Percentiles rank a stretch among this genome's conserved stretches.
Conservation (phyloP, 2,113 vertebrate genomes). For the Thymallus thymallus region DNA sequence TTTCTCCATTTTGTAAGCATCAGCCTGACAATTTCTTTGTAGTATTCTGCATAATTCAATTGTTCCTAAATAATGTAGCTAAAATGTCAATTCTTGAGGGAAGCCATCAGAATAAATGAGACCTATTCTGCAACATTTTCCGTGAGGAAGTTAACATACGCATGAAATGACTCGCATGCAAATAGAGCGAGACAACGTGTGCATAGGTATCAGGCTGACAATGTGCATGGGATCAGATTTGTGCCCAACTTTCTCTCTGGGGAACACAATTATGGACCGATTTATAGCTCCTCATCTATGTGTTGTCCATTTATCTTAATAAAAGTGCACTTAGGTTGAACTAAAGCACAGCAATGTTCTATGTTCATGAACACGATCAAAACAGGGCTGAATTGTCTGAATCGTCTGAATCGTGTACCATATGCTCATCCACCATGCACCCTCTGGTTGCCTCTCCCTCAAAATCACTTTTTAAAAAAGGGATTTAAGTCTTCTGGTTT, state of each 20-base stretch:
- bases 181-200: conserved; percentile 32
- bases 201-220: conserved; percentile 43
- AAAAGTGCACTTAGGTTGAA: conserved; percentile 62
- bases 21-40: neutral
- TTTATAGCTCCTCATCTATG: conserved; percentile 60
- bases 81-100: neutral
- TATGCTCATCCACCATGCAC: conserved; percentile 56
- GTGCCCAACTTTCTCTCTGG: conserved; percentile 37
- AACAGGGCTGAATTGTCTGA: conserved; percentile 46
- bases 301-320: conserved; percentile 54
- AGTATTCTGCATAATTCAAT: neutral
- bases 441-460: conserved; percentile 50
- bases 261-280: conserved; percentile 55
- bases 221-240: conserved; percentile 39
- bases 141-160: neutral
- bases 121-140: neutral
- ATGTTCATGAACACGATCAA: conserved; percentile 62
- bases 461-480: conserved; percentile 46
- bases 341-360: conserved; percentile 58
- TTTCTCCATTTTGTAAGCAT: neutral
- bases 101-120: conserved; percentile 14
- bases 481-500: conserved; percentile 41
- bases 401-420: conserved; percentile 44
- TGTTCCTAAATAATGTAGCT: neutral
- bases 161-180: conserved; percentile 42